Conservation (phyloP, 2,113 vertebrate genomes). For the Phrynocephalus versicolor region DNA sequence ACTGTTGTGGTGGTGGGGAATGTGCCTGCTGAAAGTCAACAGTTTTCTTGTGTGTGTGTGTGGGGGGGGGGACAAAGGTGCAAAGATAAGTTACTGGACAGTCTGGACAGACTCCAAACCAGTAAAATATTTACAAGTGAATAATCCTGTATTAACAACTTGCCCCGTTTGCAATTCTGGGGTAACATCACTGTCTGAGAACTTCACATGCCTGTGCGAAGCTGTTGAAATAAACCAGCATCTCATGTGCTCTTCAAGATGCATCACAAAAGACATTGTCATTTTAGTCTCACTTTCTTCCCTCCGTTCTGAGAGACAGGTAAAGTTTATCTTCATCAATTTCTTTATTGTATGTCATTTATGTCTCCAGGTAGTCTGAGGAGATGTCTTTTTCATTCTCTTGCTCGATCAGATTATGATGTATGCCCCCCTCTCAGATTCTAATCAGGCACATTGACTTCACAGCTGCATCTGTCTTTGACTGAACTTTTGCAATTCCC, state of each 20-base stretch:
- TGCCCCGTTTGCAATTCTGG: background rate
- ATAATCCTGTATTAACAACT: background rate
- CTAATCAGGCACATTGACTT: slow-evolving; percentile 1
- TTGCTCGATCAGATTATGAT: background rate
- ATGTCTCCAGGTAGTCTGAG: background rate
- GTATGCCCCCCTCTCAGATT: background rate
- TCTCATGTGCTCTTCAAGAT: background rate
- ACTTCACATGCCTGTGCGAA: background rate
- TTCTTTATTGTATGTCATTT: background rate
- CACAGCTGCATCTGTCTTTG: background rate
- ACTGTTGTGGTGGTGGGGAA: too few species aligned
- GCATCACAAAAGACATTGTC: background rate
- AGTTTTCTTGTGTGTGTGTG: too few species aligned
- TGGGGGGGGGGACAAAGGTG: background rate
- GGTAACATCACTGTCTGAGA: background rate
- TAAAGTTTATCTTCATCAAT: background rate
- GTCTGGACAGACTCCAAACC: background rate
- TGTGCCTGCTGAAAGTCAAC: background rate
- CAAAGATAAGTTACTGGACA: background rate
- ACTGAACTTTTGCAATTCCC: background rate
- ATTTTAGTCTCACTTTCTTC: background rate
- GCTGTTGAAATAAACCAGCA: background rate
- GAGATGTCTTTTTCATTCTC: background rate
- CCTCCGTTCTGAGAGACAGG: background rate
- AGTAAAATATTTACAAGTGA: background rate